These are phyloP conservation scores for Pteronotus mesoamericanus DNA, from an alignment of 2,797 vertebrate genomes.

Conservation along the genomic window DNA sequence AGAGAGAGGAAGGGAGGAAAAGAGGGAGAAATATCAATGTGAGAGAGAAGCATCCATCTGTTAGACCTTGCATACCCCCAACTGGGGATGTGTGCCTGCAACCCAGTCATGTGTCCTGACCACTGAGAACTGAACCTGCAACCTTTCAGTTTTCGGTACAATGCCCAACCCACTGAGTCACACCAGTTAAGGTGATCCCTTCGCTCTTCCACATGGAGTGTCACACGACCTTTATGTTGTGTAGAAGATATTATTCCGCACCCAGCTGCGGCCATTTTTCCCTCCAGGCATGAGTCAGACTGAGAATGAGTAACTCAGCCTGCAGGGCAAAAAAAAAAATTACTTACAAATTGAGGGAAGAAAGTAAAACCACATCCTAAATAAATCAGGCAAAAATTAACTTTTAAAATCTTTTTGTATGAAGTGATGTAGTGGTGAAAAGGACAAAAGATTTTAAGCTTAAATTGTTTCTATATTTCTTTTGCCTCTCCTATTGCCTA, in stretches of 20 bases:
- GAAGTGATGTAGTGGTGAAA: neutral
- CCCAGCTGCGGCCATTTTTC: neutral
- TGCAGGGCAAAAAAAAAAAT: neutral
- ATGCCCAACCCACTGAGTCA: neutral
- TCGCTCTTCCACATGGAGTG: neutral
- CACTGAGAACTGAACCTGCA: neutral
- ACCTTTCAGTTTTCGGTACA: neutral
- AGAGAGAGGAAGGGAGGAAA: too few species aligned
- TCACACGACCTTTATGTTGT: neutral
- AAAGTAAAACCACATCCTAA: constrained; percentile 8
- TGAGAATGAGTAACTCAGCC: constrained; percentile 23
- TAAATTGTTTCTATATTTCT: neutral
- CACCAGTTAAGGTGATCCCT: neutral
- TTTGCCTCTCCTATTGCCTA: neutral
- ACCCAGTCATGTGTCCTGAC: neutral
- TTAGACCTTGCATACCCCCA: neutral
- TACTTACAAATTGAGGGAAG: neutral
- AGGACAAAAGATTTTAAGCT: neutral
- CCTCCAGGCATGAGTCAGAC: constrained; percentile 40
- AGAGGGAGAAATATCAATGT: too few species aligned
- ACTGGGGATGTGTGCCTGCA: neutral
- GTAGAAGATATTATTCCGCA: neutral
- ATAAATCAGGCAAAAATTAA: neutral
- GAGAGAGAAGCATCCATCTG: neutral
- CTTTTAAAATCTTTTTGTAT: neutral